phyloP scores from a whole-genome alignment of 2,797 vertebrate genomes.

The Dallia pectoralis region DNA sequence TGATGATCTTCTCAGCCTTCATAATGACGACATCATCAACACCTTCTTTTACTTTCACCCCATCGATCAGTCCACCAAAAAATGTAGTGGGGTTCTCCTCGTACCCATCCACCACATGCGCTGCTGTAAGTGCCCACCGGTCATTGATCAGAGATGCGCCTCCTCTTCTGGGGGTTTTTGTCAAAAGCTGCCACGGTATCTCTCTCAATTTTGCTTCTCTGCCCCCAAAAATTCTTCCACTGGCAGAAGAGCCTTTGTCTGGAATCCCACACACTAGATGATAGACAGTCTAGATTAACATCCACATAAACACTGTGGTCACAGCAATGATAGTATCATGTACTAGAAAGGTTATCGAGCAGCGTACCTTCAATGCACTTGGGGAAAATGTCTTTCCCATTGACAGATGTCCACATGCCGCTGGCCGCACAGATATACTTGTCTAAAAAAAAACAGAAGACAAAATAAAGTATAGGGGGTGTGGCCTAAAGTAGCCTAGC shows the following conservation, averaged over 20 bases:
- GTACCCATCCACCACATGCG: constrained; percentile 75
- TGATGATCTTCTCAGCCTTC: constrained; percentile 65
- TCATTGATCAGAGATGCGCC: constrained; percentile 85
- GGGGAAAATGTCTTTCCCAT: constrained; percentile 38
- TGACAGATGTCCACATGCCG: constrained; percentile 61
- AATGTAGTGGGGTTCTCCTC: rapidly evolving
- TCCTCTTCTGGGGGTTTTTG: constrained; percentile 42
- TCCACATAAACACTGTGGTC: not conserved
- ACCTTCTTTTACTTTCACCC: rapidly evolving
- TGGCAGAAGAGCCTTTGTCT: not conserved
- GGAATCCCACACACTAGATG: constrained; percentile 83
- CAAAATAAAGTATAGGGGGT: not conserved
- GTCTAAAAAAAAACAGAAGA: constrained; percentile 45
- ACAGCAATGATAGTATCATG: not conserved
- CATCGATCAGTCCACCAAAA: constrained; percentile 49
- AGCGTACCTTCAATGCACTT: constrained; percentile 66
- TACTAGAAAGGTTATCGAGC: not conserved
- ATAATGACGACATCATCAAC: constrained; percentile 24
- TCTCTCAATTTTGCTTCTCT: constrained; percentile 47
- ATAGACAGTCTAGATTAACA: constrained; percentile 28
- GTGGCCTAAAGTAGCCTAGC: no score
- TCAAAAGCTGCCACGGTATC: constrained; percentile 88
- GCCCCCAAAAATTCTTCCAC: constrained; percentile 81
- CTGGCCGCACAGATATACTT: constrained; percentile 55
- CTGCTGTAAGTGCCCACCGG: constrained; percentile 89